Base-by-base conservation (phyloP, 92 coral and sea anemone genomes). In the Porites rus region DNA sequence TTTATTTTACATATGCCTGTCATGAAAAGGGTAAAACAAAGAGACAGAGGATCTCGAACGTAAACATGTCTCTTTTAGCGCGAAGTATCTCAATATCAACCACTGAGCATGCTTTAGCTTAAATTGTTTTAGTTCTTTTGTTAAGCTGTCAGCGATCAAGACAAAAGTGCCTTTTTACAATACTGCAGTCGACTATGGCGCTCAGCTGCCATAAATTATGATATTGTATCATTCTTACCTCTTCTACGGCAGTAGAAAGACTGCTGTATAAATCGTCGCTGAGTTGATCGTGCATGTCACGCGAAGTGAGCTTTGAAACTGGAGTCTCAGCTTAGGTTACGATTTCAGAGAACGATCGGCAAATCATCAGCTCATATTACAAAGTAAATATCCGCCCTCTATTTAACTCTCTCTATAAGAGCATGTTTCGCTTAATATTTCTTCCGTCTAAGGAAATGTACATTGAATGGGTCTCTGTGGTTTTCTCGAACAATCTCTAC, bases 201-300 rank as follows among this genome's bases (percentile, higher is more conserved):
- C 46, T 38, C 46, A 38, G 6, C 46, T 38, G 46, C 46, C 6
- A 38, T 38, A 38, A 38, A 73, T 0, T 3, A 17, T 10, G 7
- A 10, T 12, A 6, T 11, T 54, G 1, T 8, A 31, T 13, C 24
- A 19, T 61, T 58, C 83, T 77, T 58, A 95, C 98, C 98, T 95
- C 89, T 80, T 93, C 92, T n/a, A 95, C 96, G 17, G 96, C 98
- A 43, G 87, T 71, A 84, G 96, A 93, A 75, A 95, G 87, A 78
- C 85, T 85, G 66, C 87, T 90, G 11, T 81, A 90, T 5, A 95
- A 85, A 28, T 85, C 92, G 61, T 93, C 96, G 28, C 88, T 28
- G 18, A 14, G 79, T 51, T 89, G 83, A 60, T 89, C 86, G 70
- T 89, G 90, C 95, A 92, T 89, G 72, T 86, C 92, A 62, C 63